Base-by-base conservation (phyloP, 2,797 vertebrate genomes). In the Diceros bicornis region DNA sequence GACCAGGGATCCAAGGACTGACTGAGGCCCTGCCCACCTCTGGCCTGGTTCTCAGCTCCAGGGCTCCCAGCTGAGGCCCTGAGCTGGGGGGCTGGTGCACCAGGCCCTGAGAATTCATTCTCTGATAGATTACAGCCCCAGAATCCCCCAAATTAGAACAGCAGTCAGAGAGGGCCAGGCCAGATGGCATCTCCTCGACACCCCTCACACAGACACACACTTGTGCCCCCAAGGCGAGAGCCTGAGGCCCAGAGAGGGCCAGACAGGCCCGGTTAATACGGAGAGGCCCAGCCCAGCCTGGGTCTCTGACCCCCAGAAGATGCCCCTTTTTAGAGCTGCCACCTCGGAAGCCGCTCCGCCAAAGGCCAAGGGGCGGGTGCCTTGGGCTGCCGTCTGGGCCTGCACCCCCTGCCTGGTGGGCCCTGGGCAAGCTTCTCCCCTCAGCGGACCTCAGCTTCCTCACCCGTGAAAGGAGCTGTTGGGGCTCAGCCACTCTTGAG, bases 1-100 rank as follows among this genome's bases (percentile, higher is more conserved):
- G 95, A 97, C 97, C 96, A 96, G 81, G 92, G 95, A 91, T 0
- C 0, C 64, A 72, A 75, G 71, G 83, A 55, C 94, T 95, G 89
- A 93, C 96, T 92, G 41, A 77, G 34, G 86, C 29, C 41, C 55
- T 57, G 74, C 55, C 62, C 21, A 10, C 12, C 72, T 32, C 34
- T 0, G 16, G 23, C 47, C 9, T 62, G 23, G 52, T 21, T 68
- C 93, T 93, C n/a, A 59, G 34, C 47, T 61, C 59, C 20, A 2
- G 52, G 57, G 83, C 20, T 29, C 50, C 52, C 85, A n/a, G 27
- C 13, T 5, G 55, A 84, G 29, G 55, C 66, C 86, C 32, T 27
- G 75, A 94, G 64, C 66, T 23, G 8, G 59, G 72, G 57, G 21
- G 27, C 57, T 86, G 32, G 61, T 41, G 27, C 4, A 0, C 66